Percentiles rank a stretch among this genome's conserved stretches.
phyloP scores from a whole-genome alignment of 2,888 invertebrate species.

The Masnerella sp. region DNA sequence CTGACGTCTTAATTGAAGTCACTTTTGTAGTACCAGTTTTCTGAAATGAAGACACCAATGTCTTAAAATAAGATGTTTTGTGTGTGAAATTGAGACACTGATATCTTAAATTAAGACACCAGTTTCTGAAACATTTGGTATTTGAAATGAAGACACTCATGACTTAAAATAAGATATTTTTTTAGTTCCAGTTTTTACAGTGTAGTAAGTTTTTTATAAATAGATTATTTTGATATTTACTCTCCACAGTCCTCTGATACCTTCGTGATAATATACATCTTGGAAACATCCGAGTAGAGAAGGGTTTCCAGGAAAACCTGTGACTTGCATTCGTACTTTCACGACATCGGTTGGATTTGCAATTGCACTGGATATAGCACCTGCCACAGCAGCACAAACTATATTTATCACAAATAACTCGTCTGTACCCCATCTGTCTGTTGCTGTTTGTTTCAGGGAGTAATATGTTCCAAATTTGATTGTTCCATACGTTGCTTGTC shows the following conservation, averaged over 20 bases:
- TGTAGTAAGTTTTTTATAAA: no score
- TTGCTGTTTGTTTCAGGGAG: constrained; percentile 85
- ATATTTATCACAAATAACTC: constrained; percentile 81
- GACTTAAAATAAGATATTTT: no score
- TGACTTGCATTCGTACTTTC: constrained; percentile 96
- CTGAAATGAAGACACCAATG: no score
- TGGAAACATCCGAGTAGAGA: constrained; percentile 86
- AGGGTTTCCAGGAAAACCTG: constrained; percentile 75
- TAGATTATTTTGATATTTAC: no score
- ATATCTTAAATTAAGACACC: no score
- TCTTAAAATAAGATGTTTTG: no score
- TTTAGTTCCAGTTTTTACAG: no score
- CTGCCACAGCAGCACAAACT: constrained; percentile 89
- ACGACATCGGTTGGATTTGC: constrained; percentile 98
- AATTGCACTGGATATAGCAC: constrained; percentile 95
- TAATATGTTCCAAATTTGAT: constrained; percentile 98
- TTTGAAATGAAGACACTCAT: no score
- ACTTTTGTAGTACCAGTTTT: no score
- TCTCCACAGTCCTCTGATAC: constrained; percentile 91
- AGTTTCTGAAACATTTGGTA: no score
- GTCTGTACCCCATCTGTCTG: constrained; percentile 74
- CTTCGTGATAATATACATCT: constrained; percentile 91
- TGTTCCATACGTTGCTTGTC: constrained; percentile 97
- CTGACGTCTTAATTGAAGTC: no score
- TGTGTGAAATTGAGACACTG: no score